Conservation (phyloP, 2,797 vertebrate genomes). For the Chelmon rostratus region DNA sequence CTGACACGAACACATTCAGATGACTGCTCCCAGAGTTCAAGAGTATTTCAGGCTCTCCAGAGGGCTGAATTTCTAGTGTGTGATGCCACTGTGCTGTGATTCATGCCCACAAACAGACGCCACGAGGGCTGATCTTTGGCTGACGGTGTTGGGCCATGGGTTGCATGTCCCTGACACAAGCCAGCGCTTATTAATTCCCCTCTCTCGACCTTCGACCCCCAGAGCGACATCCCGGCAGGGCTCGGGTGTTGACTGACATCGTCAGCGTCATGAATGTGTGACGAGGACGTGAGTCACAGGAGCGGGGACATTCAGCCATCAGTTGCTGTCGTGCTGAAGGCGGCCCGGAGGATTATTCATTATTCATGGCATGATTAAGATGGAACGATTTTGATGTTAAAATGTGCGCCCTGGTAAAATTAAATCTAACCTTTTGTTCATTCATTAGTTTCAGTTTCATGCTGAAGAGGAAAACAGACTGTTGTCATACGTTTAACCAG, state of each 20-base stretch:
- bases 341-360: slow-evolving; percentile 15
- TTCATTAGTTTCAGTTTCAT: slow-evolving; percentile 32
- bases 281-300: slow-evolving; percentile 62
- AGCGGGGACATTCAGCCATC: slow-evolving; percentile 24
- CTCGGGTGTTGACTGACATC: slow-evolving; percentile 54
- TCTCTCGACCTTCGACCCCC: slow-evolving; percentile 54
- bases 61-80: not conserved
- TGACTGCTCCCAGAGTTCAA: slow-evolving; percentile 23
- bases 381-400: slow-evolving; percentile 26
- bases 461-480: slow-evolving; percentile 20
- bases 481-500: slow-evolving; percentile 7
- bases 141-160: slow-evolving; percentile 16
- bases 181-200: slow-evolving; percentile 42
- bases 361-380: slow-evolving; percentile 27
- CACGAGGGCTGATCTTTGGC: slow-evolving; percentile 45
- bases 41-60: slow-evolving; percentile 25
- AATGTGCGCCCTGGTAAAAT: slow-evolving; percentile 3
- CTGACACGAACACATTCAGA: not conserved
- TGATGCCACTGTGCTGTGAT: slow-evolving; percentile 51
- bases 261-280: slow-evolving; percentile 46
- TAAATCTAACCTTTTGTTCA: slow-evolving; percentile 31
- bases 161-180: slow-evolving; percentile 31
- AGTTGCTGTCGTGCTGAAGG: slow-evolving; percentile 9
- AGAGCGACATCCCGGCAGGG: slow-evolving; percentile 8
- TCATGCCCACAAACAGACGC: slow-evolving; percentile 56